These are phyloP conservation scores for Rhipidura dahli DNA, from an alignment of 2,113 vertebrate species.

Conservation along the genomic window DNA sequence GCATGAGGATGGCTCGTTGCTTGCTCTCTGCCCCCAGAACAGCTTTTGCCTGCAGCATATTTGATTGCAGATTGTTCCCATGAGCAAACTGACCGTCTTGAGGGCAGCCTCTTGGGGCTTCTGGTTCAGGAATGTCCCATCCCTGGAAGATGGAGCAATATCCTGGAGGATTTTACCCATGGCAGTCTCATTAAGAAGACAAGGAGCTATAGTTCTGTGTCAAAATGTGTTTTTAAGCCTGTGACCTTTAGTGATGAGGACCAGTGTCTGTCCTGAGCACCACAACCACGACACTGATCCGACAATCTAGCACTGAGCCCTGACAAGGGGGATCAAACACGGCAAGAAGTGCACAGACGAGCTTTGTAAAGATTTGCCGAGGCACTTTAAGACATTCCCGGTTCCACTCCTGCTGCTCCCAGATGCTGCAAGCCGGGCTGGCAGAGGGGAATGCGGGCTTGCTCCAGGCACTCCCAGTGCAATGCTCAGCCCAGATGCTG, in stretches of 20 bases:
- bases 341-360: background rate
- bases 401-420: background rate
- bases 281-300: rapidly evolving
- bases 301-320: background rate
- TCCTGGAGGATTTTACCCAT: background rate
- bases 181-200: background rate
- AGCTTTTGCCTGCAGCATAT: background rate
- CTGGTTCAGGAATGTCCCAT: background rate
- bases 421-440: background rate
- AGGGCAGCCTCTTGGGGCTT: background rate
- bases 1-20: rapidly evolving
- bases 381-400: background rate
- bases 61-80: background rate
- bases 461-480: rapidly evolving
- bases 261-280: background rate
- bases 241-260: background rate
- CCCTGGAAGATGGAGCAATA: background rate
- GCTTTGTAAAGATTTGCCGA: background rate
- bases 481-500: background rate
- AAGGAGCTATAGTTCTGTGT: background rate
- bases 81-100: background rate
- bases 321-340: background rate
- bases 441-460: rapidly evolving
- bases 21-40: background rate
- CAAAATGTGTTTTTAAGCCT: background rate